phyloP scores from a whole-genome alignment of 2,888 invertebrate species.

The Eristalis pertinax region DNA sequence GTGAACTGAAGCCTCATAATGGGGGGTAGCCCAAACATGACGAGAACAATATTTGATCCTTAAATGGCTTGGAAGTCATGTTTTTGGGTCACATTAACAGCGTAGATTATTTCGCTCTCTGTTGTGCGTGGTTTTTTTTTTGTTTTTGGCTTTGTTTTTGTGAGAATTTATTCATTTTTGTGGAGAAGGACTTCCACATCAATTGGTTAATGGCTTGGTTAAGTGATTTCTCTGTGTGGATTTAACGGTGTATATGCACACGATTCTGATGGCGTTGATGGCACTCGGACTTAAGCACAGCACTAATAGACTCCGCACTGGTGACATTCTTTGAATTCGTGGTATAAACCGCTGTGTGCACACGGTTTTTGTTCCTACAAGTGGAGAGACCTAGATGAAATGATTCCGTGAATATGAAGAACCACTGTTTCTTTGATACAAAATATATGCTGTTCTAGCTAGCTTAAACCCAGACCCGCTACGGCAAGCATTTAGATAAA shows the following conservation, averaged over 20 bases:
- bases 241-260: background rate
- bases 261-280: background rate
- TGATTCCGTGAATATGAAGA: too few relatives aligned
- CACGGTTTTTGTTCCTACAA: too few relatives aligned
- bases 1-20: slow-evolving; percentile 34
- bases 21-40: slow-evolving; percentile 34
- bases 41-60: slow-evolving; percentile 57
- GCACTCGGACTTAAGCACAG: too few relatives aligned
- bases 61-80: slow-evolving; percentile 54
- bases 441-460: too few relatives aligned
- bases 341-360: too few relatives aligned
- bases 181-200: background rate
- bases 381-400: too few relatives aligned
- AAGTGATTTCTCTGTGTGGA: background rate
- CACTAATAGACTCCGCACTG: too few relatives aligned
- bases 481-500: too few relatives aligned
- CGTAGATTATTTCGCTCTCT: slow-evolving; percentile 36
- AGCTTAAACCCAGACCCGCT: too few relatives aligned
- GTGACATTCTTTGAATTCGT: too few relatives aligned
- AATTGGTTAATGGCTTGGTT: background rate
- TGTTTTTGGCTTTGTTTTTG: slow-evolving; percentile 4
- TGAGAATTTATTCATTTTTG: background rate
- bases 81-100: slow-evolving; percentile 51
- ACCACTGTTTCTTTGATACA: too few relatives aligned
- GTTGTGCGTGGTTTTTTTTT: slow-evolving; percentile 13